Conservation (phyloP, 2,113 vertebrate genomes). For the Phylloscopus whistleri region DNA sequence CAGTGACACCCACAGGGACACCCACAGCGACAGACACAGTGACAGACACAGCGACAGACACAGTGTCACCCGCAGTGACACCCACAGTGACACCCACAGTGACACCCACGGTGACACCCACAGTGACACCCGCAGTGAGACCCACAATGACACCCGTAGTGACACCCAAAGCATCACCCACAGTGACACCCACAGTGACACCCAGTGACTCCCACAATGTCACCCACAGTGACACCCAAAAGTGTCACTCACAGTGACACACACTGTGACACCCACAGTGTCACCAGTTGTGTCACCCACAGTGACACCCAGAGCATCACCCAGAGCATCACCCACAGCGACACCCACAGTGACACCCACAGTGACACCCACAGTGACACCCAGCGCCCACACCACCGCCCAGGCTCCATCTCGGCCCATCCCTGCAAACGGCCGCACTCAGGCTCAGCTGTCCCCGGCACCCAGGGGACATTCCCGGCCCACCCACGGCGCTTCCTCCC, state of each 20-base stretch:
- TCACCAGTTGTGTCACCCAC: background rate
- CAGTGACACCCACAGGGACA: no score
- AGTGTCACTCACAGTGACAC: rapidly evolving
- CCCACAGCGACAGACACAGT: no score
- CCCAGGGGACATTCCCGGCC: no score
- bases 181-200: background rate
- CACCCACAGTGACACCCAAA: background rate
- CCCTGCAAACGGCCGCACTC: rapidly evolving
- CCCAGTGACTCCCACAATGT: background rate
- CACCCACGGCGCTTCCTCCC: rapidly evolving
- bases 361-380: rapidly evolving
- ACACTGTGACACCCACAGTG: background rate
- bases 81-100: no score
- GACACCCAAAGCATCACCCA: background rate
- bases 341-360: background rate
- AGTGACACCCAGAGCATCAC: background rate
- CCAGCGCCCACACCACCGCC: rapidly evolving
- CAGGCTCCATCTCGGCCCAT: background rate
- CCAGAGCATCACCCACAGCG: background rate
- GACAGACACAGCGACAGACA: no score
- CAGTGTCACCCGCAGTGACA: no score
- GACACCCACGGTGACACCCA: background rate
- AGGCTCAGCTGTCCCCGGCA: rapidly evolving
- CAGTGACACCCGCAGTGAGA: background rate
- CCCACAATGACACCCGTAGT: no score